Base-by-base conservation (phyloP, 2,888 invertebrate genomes). In the Notocelia uddmanniana region DNA sequence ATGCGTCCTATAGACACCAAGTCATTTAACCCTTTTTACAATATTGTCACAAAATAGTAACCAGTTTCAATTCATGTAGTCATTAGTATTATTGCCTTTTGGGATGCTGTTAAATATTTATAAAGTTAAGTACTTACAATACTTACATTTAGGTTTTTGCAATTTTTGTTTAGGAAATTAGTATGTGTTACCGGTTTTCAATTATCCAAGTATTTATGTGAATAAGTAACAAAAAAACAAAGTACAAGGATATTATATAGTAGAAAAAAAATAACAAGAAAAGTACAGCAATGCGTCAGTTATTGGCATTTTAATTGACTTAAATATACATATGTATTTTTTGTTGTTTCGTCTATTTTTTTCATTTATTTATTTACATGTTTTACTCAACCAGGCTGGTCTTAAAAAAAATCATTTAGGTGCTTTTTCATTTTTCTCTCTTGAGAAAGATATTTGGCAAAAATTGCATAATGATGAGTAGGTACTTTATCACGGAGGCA, bases 11-110 rank as follows among this genome's bases (percentile, higher is more conserved):
- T 9, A 5, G 34, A 37, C 34, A 37, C 3, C 0, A 64, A 34
- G 34, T n/a, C 15, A 64, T 52, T 52, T 21, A 11, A 52, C 1
- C 50, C 52, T 34, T 52, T 37, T 63, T 52, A 19, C 1, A 10
- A 13, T 21, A 15, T 6, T 5, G 10, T 19, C 10, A 15, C 19
- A 10, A 45, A 66, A 50, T 59, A 50, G 66, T 54, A 66, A 48
- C 54, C 59, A 45, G 66, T 60, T 60, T 66, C 23, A 10, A 23
- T 66, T 50, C 37, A 57, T 66, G 34, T 23, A 52, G 23, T 50
- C 13, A 64, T 66, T 66, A 69, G 58, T 58, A 23, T 60, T 67
- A 71, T 60, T 71, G 23, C 66, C 64, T 45, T 59, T 34, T 37
- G n/a, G 41, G 50, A 21, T 23, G 37, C 13, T 55, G 50, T 37